These are phyloP conservation scores for Sinopyrophorus schimmeli DNA, from an alignment of 2,888 invertebrate genomes.

Conservation along the genomic window DNA sequence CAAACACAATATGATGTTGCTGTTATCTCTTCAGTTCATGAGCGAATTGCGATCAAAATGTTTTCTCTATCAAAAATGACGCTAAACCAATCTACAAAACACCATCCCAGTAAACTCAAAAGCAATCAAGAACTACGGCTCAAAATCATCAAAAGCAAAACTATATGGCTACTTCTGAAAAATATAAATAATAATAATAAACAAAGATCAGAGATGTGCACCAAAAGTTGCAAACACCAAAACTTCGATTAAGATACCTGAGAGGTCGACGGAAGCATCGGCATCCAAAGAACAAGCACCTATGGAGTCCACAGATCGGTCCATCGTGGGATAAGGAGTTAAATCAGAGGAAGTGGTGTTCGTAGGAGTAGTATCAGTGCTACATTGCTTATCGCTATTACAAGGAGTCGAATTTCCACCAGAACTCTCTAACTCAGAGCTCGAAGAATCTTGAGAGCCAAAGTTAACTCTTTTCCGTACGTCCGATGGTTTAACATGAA, in stretches of 20 bases:
- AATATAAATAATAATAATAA: too few relatives aligned
- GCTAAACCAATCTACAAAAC: too few relatives aligned
- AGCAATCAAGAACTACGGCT: too few relatives aligned
- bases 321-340: conserved; percentile 64
- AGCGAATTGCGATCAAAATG: too few relatives aligned
- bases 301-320: conserved; percentile 80
- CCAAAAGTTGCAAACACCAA: not conserved
- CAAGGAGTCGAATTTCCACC: conserved; percentile 47
- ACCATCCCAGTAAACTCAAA: too few relatives aligned
- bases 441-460: conserved; percentile 7
- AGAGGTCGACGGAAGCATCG: conserved; percentile 73
- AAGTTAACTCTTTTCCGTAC: not conserved
- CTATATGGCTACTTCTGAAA: too few relatives aligned
- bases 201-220: not conserved
- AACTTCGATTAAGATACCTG: conserved; percentile 62
- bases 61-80: too few relatives aligned
- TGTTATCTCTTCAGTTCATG: too few relatives aligned
- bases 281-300: conserved; percentile 86
- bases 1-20: too few relatives aligned
- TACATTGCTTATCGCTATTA: conserved; percentile 52
- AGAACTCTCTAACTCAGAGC: conserved; percentile 9
- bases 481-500: not conserved
- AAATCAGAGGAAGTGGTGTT: conserved; percentile 35
- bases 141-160: too few relatives aligned
- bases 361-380: conserved; percentile 27